Evolutionary conservation across 2,113 vertebrate species (phyloP), one percentile per base, ranked within the genome.

Genomic region (Microcebus lehilahytsara): DNA sequence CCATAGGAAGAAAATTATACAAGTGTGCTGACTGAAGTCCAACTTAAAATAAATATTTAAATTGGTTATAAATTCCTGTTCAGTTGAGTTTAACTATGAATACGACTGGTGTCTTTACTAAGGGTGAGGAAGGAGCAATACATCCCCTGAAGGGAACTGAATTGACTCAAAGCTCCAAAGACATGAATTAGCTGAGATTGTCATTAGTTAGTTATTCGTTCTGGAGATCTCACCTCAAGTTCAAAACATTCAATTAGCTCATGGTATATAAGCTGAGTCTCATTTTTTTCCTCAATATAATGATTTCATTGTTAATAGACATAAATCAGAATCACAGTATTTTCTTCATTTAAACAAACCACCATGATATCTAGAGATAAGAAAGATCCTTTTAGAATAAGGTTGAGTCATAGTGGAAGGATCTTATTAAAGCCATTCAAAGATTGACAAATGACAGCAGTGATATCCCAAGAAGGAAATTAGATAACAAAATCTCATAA

Each of bases 401-500:
- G 19, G n/a, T 42, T 46, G 84, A 92, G 25, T 80, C 67, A 49
- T 56, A 60, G 71, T 66, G 62, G 86, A 86, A 89, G 11, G 5
- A 27, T 79, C 62, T 19, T 86, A 67, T 34, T 72, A 83, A 67
- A 37, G n/a, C 37, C 60, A 25, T 85, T 79, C 49, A 80, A 67
- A 95, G 71, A 85, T 13, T 95, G 69, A 67, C 10, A 90, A 56
- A 66, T 51, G 69, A 89, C 10, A 84, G 78, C 85, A 37, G 9
- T n/a, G 37, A 88, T 67, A 85, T 37, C 17, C 30, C 53, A 62
- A 79, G 46, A 83, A 56, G 42, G 86, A 95, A 95, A 85, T 72
- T 67, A 95, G 90, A 42, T 79, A 71, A 93, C 14, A 75, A 95
- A 96, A 60, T 77, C 40, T 79, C 94, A 86, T 17, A 83, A 91